Evolutionary conservation across 2,888 invertebrate genomes (phyloP), one percentile per base, ranked within the genome.

Genomic region (Gryllus longicercus): DNA sequence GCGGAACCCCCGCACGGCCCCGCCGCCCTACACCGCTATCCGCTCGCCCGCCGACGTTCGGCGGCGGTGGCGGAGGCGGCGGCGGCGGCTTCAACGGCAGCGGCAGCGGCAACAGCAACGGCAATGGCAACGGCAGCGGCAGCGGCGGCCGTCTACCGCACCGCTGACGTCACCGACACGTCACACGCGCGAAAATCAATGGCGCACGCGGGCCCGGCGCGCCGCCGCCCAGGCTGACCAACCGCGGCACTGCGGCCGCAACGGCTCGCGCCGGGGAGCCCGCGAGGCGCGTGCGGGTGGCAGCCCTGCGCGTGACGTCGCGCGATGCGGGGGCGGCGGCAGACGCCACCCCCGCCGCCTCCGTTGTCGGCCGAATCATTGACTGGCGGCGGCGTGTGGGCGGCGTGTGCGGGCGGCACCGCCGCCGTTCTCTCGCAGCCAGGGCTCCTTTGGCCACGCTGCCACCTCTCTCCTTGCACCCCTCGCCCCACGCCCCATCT

Each of bases 121-220:
- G n/a, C n/a, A n/a, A n/a, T n/a, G n/a, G n/a, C n/a, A n/a, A n/a
- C n/a, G 63, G 63, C n/a, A n/a, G 63, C 63, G 63, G 63, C 63
- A n/a, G 63, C 14, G 63, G 63, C 63, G 63, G 63, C 63, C 63
- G 63, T 63, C 63, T 63, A 63, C 63, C 63, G 63, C 63, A 63
- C 63, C 63, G 63, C 63, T 63, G 63, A 63, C 63, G 63, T 63
- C 63, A 63, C 63, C n/a, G 63, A 63, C 63, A 63, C 63, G 63
- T 63, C 63, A 63, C 63, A 12, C 63, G 63, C 63, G 63, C 63
- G 63, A 63, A 63, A 63, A 63, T 63, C 63, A 63, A 63, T 63
- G 63, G 63, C 63, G 63, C 63, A 63, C 63, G 63, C 63, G 63
- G 63, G 63, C 63, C 63, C 63, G 63, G 63, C 63, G 16, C 63